A percentile compares a stretch with the other conserved stretches of the same genome.
Conservation (phyloP, 1,140 invertebrate genomes). For the Drosophila kohkoa region DNA sequence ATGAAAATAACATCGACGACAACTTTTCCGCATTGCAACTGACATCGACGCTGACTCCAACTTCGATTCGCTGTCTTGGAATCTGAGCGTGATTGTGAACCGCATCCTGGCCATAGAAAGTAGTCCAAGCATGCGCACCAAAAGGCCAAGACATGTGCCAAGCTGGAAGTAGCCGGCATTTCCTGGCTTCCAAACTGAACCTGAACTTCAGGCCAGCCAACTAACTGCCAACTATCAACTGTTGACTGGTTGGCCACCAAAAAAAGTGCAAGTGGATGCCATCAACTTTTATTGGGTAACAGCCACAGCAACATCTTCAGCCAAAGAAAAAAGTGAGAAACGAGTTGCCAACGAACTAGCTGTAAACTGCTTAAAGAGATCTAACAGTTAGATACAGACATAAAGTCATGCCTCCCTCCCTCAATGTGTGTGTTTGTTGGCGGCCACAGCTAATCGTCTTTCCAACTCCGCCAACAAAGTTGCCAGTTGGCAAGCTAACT, state of each 20-base stretch:
- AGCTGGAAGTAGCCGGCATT: slow-evolving; percentile 52
- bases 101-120: slow-evolving; percentile 80
- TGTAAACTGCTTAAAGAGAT: slow-evolving; percentile 14
- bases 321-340: slow-evolving; percentile 5
- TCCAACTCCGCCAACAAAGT: background rate
- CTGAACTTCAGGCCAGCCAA: slow-evolving; percentile 71
- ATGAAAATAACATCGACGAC: slow-evolving; percentile 10
- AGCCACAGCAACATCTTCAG: slow-evolving; percentile 16
- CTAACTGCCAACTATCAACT: background rate
- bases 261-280: slow-evolving; percentile 51
- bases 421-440: background rate
- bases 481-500: background rate
- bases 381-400: slow-evolving; percentile 11
- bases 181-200: slow-evolving; percentile 74
- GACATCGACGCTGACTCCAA: slow-evolving; percentile 25
- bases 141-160: slow-evolving; percentile 53
- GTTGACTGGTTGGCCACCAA: background rate
- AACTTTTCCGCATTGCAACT: slow-evolving; percentile 3
- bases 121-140: slow-evolving; percentile 70
- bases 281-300: slow-evolving; percentile 46
- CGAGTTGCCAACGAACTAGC: slow-evolving; percentile 30
- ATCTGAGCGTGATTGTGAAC: slow-evolving; percentile 9
- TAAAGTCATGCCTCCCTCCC: slow-evolving; percentile 21
- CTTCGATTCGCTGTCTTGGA: background rate
- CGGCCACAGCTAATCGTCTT: background rate